Base-by-base conservation (phyloP, 2,797 vertebrate species). In the Cetoscarus ocellatus region DNA sequence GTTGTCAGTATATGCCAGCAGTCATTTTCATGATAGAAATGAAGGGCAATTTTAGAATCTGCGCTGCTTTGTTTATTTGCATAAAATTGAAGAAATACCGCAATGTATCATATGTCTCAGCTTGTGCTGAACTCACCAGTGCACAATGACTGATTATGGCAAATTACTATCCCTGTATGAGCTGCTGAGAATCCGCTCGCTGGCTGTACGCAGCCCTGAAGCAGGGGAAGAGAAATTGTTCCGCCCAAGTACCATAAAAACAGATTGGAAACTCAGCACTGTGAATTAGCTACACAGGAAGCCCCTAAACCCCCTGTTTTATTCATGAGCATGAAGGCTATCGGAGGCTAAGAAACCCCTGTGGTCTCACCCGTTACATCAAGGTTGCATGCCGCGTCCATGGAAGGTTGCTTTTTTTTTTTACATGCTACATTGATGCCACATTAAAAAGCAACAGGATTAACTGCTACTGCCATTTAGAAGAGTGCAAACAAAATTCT, bases 311-410 rank as follows among this genome's bases (percentile, higher is more conserved):
- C 93, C 91, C 83, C 83, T 94, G 92, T 94, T 95, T 95, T 95
- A 95, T 95, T 95, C 95, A 95, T 95, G 93, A 94, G 92, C 93
- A 91, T 93, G 89, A 93, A 94, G 90, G 87, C 93, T 94, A 92
- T 93, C 88, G 82, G 81, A 91, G 88, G 85, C 83, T 85, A 89
- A 93, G 91, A 95, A 95, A 94, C 94, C 94, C 94, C 94, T 86
- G 92, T 93, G 93, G 94, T 94, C 90, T 91, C 64, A 75, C 87
- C 87, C 66, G 89, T 89, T 82, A 91, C 93, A 94, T 94, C 91
- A 94, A 95, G 94, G 93, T 94, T 94, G 90, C 84, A 76, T 65
- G 85, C 80, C 81, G 80, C 77, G 66, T 90, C 84, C 77, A 75
- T 90, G 73, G 89, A 90, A 85, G 86, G 86, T 90, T 88, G 84